Conservation (phyloP, 2,888 invertebrate genomes). For the Andrena haemorrhoa region DNA sequence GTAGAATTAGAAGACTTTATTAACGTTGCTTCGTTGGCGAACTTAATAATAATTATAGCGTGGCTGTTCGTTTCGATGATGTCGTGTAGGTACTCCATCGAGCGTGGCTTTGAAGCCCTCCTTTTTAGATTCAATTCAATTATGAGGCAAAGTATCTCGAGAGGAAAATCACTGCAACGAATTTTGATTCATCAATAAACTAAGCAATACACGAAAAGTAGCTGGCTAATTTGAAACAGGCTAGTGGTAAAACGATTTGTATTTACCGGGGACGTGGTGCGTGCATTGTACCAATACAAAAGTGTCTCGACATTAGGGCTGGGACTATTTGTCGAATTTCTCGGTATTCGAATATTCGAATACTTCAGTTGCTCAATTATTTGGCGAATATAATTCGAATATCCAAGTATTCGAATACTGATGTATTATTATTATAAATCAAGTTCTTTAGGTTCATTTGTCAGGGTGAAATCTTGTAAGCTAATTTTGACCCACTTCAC, state of each 20-base stretch:
- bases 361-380: too few species aligned
- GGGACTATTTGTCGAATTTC: too few species aligned
- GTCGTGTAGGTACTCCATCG: constrained; percentile 16
- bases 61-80: constrained; percentile 28
- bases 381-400: too few species aligned
- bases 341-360: too few species aligned
- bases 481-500: too few species aligned
- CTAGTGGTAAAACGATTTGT: constrained; percentile 14
- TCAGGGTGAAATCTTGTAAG: too few species aligned
- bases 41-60: constrained; percentile 36
- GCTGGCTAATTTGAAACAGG: constrained; percentile 21
- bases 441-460: too few species aligned
- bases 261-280: constrained; percentile 53
- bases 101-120: constrained; percentile 4
- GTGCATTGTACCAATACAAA: constrained; percentile 46
- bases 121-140: constrained; percentile 19
- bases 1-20: constrained; percentile 42
- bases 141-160: constrained; percentile 10
- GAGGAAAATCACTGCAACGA: constrained; percentile 4
- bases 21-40: constrained; percentile 31
- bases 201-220: constrained; percentile 20
- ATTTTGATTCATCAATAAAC: constrained; percentile 2
- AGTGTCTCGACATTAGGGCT: constrained; percentile 36
- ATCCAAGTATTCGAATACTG: too few species aligned
- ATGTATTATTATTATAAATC: too few species aligned